A percentile compares a stretch with the other conserved stretches of the same genome.
Conservation (phyloP, 2,113 vertebrate species). For the Plecotus auritus region DNA sequence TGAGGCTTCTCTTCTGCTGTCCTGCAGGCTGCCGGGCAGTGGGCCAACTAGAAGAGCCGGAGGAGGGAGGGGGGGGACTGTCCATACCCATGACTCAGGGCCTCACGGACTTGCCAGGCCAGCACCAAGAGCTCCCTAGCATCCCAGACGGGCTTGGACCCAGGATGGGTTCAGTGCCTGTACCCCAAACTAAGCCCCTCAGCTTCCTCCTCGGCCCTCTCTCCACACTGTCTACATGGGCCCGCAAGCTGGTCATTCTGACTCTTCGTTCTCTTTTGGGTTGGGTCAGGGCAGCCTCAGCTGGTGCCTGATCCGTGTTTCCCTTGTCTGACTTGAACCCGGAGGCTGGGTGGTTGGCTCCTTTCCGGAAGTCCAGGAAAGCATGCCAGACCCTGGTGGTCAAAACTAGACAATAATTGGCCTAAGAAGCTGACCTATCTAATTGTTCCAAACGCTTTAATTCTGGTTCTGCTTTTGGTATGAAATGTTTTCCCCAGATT, state of each 20-base stretch:
- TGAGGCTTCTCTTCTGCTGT: neutral
- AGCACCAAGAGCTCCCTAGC: neutral
- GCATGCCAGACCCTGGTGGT: neutral
- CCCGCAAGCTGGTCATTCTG: neutral
- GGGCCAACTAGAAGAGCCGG: neutral
- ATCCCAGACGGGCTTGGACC: neutral
- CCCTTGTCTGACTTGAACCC: neutral
- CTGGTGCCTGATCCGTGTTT: neutral
- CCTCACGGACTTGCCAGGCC: neutral
- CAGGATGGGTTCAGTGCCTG: neutral
- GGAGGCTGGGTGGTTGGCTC: neutral
- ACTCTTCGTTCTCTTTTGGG: neutral
- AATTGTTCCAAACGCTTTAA: neutral
- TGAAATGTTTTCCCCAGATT: neutral
- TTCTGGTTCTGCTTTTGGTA: neutral
- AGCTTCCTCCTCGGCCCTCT: too few species aligned
- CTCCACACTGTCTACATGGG: accelerated
- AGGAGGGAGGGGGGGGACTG: neutral
- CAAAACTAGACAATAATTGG: neutral
- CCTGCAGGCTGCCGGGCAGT: neutral
- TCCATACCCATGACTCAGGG: accelerated
- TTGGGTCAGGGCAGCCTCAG: neutral
- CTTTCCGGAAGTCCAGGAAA: neutral
- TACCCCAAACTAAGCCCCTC: neutral
- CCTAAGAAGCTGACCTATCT: neutral